Evolutionary conservation across 1,140 invertebrate genomes (phyloP), one percentile per base, ranked within the genome.

Genomic region (Zaprionus davidi): DNA sequence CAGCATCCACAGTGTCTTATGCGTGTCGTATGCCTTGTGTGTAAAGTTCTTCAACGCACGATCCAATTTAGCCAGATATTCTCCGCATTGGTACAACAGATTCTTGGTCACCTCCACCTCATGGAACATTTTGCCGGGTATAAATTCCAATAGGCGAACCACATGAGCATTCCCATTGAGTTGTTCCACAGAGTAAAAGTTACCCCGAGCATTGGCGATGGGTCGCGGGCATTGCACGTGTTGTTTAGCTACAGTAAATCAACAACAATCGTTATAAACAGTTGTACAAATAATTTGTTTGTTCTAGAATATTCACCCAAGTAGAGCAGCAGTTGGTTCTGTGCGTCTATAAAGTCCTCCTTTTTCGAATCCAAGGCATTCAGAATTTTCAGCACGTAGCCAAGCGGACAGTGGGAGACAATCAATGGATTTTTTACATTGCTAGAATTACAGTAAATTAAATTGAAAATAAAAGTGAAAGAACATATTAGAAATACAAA

Each of bases 331-430:
- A 96, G 92, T 71, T 95, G 93, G 70, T 94, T 96, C 92, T 97
- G 96, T 0, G 94, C 96, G 57, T 97, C 95, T 15, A 97, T 94
- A 22, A 96, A 93, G 1, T 92, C 80, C 1, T 93, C 86, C 36
- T 96, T 95, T 79, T 95, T 93, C 0, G 97, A 97, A 88, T 98
- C 96, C 83, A 97, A 93, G 0, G 95, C 94, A 92, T 98, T 98
- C 22, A 96, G 93, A 44, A 98, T 94, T 93, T 98, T 98, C 31
- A 98, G 92, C 11, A 97, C 95, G 81, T 97, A 98, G 0, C 96
- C 96, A 78, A 95, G 79, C 0, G 93, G 92, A 24, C 92, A 93
- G 51, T 94, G 93, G 1, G 91, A 86, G 0, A 93, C 92, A 31
- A 95, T 94, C 6, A 95, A 77, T 0, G 94, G 94, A 92, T 96